phyloP scores from a whole-genome alignment of 1,140 invertebrate genomes.

The Belonocnema kinseyi region DNA sequence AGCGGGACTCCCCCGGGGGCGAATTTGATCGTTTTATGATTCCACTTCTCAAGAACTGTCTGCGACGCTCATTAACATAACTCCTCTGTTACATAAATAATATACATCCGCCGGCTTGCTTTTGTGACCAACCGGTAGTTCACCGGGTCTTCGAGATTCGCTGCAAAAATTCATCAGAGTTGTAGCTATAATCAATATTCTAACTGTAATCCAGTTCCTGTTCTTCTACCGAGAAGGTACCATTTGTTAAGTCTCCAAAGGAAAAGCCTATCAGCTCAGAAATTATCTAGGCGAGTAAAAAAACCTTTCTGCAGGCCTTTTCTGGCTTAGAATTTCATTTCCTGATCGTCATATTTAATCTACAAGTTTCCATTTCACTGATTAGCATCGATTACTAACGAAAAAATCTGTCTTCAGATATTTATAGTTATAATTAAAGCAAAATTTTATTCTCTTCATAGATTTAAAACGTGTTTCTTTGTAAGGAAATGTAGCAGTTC shows the following conservation, averaged over 20 bases:
- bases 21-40: conserved; percentile 26
- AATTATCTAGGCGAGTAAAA: not conserved
- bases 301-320: not conserved
- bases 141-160: not conserved
- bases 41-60: conserved; percentile 14
- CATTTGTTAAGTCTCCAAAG: not conserved
- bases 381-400: too few species aligned
- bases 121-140: conserved; percentile 25
- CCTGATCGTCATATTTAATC: not conserved
- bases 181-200: not conserved
- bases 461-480: not conserved
- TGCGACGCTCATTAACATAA: conserved; percentile 27
- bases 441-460: conserved; percentile 3
- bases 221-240: conserved; percentile 7
- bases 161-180: not conserved
- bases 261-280: not conserved
- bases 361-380: too few species aligned
- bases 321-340: not conserved
- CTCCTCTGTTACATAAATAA: conserved; percentile 25
- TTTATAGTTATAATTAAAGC: not conserved
- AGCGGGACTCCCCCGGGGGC: conserved; percentile 10
- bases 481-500: not conserved
- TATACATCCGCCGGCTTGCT: conserved; percentile 21
- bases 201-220: conserved; percentile 24
- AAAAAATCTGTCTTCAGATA: too few species aligned